Conservation (phyloP, 2,797 vertebrate species). For the Apogon talboti region DNA sequence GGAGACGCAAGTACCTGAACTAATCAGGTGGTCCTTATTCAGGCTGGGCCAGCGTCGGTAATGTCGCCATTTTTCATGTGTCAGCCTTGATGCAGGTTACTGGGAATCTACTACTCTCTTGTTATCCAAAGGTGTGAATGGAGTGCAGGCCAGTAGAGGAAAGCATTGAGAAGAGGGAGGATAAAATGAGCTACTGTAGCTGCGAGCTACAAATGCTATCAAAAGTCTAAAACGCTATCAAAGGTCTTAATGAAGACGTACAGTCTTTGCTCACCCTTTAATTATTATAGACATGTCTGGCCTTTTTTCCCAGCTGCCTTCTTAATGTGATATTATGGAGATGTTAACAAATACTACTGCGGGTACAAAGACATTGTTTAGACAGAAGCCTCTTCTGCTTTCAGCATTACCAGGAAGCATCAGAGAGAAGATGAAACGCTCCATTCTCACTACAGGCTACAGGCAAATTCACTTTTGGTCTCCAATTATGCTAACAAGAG, state of each 20-base stretch:
- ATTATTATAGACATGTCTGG: slow-evolving; percentile 80
- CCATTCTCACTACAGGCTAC: slow-evolving; percentile 68
- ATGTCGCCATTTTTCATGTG: slow-evolving; percentile 98
- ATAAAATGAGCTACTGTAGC: slow-evolving; percentile 41
- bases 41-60: slow-evolving; percentile 91
- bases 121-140: slow-evolving; percentile 84
- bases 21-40: slow-evolving; percentile 97
- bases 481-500: slow-evolving; percentile 84
- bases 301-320: slow-evolving; percentile 68
- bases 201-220: slow-evolving; percentile 51
- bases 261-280: slow-evolving; percentile 63
- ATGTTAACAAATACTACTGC: slow-evolving; percentile 76
- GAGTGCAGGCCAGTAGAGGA: slow-evolving; percentile 75
- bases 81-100: slow-evolving; percentile 91
- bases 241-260: slow-evolving; percentile 75
- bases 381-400: slow-evolving; percentile 66
- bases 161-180: slow-evolving; percentile 22
- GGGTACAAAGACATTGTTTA: slow-evolving; percentile 71
- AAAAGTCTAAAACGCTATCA: slow-evolving; percentile 33
- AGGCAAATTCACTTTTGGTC: slow-evolving; percentile 79
- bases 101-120: slow-evolving; percentile 83
- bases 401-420: slow-evolving; percentile 69
- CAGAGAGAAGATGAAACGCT: slow-evolving; percentile 77
- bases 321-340: slow-evolving; percentile 76
- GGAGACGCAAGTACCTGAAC: slow-evolving; percentile 96